Percentiles rank a stretch among this genome's conserved stretches.
These are phyloP conservation scores for Epinotia bilunana DNA, from an alignment of 2,888 invertebrate species.

Conservation along the genomic window DNA sequence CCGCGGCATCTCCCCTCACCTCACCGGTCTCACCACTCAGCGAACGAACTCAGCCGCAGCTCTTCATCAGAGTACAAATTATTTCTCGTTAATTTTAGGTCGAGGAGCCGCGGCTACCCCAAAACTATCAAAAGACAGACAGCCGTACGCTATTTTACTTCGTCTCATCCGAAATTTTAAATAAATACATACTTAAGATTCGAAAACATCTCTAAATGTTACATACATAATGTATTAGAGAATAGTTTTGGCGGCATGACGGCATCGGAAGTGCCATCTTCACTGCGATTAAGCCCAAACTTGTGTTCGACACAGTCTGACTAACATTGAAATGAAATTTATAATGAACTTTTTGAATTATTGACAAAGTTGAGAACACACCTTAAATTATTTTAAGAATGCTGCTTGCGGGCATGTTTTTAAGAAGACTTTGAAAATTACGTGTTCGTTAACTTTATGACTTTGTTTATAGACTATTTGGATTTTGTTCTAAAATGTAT, in stretches of 20 bases:
- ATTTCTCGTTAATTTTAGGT: slow-evolving; percentile 75
- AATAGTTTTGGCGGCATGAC: slow-evolving; percentile 59
- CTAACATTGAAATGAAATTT: slow-evolving; percentile 69
- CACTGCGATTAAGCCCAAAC: slow-evolving; percentile 64
- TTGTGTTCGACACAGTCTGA: slow-evolving; percentile 62
- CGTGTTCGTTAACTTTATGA: slow-evolving; percentile 64
- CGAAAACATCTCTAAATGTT: slow-evolving; percentile 36
- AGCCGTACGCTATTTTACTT: slow-evolving; percentile 34
- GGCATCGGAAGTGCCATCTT: slow-evolving; percentile 56
- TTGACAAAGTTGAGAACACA: slow-evolving; percentile 48
- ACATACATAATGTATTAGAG: slow-evolving; percentile 61
- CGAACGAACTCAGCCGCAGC: slow-evolving; percentile 53
- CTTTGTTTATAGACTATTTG: slow-evolving; percentile 69
- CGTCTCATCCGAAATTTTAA: slow-evolving; percentile 34
- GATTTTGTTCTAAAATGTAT: slow-evolving; percentile 73
- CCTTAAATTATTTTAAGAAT: slow-evolving; percentile 47
- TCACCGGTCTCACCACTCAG: too few species aligned
- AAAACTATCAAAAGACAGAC: slow-evolving; percentile 58
- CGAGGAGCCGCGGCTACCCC: slow-evolving; percentile 62
- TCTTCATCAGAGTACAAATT: slow-evolving; percentile 81
- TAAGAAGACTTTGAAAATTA: slow-evolving; percentile 53
- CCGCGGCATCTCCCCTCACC: slow-evolving; percentile 1
- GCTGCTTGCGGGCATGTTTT: slow-evolving; percentile 48
- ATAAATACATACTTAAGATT: slow-evolving; percentile 31
- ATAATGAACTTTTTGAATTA: slow-evolving; percentile 72